Evolutionary conservation across 2,888 invertebrate genomes (phyloP).

Genomic region (Agrochola lota): DNA sequence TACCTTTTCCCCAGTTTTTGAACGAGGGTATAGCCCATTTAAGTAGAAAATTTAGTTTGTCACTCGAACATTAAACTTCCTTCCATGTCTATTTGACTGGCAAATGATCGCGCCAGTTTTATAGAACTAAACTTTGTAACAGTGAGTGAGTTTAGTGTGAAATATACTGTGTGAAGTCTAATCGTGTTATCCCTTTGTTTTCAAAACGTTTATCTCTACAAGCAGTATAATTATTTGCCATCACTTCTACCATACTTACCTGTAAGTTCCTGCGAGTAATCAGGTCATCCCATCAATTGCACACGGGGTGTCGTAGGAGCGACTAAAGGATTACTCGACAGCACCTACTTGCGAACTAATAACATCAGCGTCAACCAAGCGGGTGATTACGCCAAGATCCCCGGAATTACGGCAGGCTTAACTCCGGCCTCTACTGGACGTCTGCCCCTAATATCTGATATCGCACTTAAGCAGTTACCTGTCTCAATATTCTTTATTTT

Average conservation of each 20-base stretch:
- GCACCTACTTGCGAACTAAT: slow-evolving; percentile 41
- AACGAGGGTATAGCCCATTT: slow-evolving; percentile 11
- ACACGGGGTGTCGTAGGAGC: background rate
- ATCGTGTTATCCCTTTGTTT: background rate
- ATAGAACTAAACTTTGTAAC: slow-evolving; percentile 1
- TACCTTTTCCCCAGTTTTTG: slow-evolving; percentile 4
- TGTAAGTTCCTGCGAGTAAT: background rate
- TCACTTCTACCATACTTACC: background rate
- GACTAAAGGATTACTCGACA: slow-evolving; percentile 24
- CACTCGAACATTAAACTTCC: slow-evolving; percentile 32
- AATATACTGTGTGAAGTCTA: background rate
- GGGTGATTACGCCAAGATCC: slow-evolving; percentile 39
- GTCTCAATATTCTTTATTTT: background rate
- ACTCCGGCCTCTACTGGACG: slow-evolving; percentile 11
- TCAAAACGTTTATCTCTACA: background rate
- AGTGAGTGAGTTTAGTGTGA: slow-evolving; percentile 1
- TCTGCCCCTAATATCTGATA: slow-evolving; percentile 4
- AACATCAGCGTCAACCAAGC: slow-evolving; percentile 30
- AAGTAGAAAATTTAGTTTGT: slow-evolving; percentile 47
- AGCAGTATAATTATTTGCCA: background rate
- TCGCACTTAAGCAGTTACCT: slow-evolving; percentile 9
- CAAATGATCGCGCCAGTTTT: slow-evolving; percentile 1
- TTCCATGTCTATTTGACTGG: slow-evolving; percentile 17
- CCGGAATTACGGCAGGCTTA: slow-evolving; percentile 45
- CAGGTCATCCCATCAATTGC: slow-evolving; percentile 21